These are phyloP conservation scores for Blastobasis adustella DNA, from an alignment of 2,888 invertebrate species.

Conservation along the genomic window DNA sequence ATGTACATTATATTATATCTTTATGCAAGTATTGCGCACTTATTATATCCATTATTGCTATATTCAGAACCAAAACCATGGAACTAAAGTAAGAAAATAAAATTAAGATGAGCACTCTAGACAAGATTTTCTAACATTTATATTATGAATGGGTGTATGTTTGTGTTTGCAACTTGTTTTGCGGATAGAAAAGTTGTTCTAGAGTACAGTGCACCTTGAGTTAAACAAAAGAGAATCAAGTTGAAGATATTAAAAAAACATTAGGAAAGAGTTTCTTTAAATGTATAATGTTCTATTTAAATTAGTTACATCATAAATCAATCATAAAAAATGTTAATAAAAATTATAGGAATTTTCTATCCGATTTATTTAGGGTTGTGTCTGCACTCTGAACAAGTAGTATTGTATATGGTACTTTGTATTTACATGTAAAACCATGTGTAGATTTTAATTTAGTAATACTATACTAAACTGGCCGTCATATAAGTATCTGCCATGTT, in stretches of 20 bases:
- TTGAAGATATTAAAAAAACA: not conserved
- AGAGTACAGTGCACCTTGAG: conserved; percentile 40
- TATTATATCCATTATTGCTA: no score
- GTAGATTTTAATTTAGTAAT: conserved; percentile 77
- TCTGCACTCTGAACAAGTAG: conserved; percentile 12
- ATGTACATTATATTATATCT: no score
- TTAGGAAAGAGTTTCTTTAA: not conserved
- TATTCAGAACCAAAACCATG: not conserved
- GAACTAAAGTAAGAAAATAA: conserved; percentile 14
- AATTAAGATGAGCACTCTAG: conserved; percentile 61
- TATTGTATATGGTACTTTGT: conserved; percentile 48
- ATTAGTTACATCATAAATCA: no score
- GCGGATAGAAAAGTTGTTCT: conserved; percentile 34
- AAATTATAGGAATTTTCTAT: no score
- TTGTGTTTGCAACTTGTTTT: conserved; percentile 29
- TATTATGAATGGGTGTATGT: conserved; percentile 21
- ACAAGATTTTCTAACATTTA: conserved; percentile 21
- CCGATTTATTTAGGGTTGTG: not conserved
- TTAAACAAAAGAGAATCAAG: not conserved
- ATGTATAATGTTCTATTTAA: no score
- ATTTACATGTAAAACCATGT: conserved; percentile 74
- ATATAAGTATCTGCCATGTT: conserved; percentile 80
- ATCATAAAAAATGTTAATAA: no score
- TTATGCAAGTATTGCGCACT: no score
- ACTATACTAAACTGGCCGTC: conserved; percentile 84